Percentiles rank a stretch among this genome's conserved stretches.
Conservation (phyloP, 1,140 invertebrate species). For the Mamestra configurata region DNA sequence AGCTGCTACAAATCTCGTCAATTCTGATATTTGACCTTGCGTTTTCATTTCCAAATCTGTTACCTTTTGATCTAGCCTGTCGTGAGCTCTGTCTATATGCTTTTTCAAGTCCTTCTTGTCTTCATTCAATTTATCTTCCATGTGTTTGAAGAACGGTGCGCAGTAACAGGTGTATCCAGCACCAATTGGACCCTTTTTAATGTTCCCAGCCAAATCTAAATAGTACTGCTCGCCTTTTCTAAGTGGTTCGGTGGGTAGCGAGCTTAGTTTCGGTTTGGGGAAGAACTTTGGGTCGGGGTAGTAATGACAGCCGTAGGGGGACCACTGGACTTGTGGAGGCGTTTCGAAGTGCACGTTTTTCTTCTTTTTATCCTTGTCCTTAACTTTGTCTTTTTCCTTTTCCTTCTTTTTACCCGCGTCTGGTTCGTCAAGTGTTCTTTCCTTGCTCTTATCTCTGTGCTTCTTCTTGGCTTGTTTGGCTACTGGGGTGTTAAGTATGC, state of each 20-base stretch:
- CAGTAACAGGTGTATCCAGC: slow-evolving; percentile 95
- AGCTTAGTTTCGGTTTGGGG: slow-evolving; percentile 94
- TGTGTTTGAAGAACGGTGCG: slow-evolving; percentile 93
- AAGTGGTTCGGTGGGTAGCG: slow-evolving; percentile 94
- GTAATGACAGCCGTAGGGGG: slow-evolving; percentile 96
- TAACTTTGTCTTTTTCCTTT: slow-evolving; percentile 85
- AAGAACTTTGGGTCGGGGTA: slow-evolving; percentile 94
- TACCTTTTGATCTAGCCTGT: slow-evolving; percentile 94
- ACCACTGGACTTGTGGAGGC: slow-evolving; percentile 89
- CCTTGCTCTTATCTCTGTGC: slow-evolving; percentile 86
- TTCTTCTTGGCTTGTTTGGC: slow-evolving; percentile 86
- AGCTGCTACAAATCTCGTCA: slow-evolving; percentile 90
- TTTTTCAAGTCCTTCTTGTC: slow-evolving; percentile 95
- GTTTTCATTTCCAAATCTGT: slow-evolving; percentile 94
- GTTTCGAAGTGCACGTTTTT: slow-evolving; percentile 86
- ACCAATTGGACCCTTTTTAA: slow-evolving; percentile 97
- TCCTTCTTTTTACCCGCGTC: slow-evolving; percentile 81
- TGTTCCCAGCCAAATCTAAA: slow-evolving; percentile 98
- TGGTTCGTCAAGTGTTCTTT: slow-evolving; percentile 79
- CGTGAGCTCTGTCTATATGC: slow-evolving; percentile 94
- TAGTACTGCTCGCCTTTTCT: slow-evolving; percentile 97
- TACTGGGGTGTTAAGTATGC: slow-evolving; percentile 91
- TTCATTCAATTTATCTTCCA: slow-evolving; percentile 95
- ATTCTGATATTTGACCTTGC: slow-evolving; percentile 92
- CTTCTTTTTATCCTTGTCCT: slow-evolving; percentile 87